Evolutionary conservation across 2,113 vertebrate species (phyloP), one percentile per base, ranked within the genome.

Genomic region (Rallus limicola): DNA sequence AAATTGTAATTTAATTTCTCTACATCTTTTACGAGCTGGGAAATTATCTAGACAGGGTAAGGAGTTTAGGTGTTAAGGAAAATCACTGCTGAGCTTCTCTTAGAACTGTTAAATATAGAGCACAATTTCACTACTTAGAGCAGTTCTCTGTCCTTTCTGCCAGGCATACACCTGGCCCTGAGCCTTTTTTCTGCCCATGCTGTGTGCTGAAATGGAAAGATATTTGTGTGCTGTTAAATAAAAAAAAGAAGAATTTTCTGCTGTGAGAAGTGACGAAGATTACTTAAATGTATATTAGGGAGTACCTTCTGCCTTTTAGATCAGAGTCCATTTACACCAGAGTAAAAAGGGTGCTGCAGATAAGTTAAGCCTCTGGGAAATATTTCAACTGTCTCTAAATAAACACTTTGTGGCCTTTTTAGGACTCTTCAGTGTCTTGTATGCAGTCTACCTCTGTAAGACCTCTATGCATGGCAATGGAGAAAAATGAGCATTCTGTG

Each of bases 401-500:
- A 81, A 86, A 52, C 6, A 59, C 12, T 74, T 48, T 42, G 46
- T 78, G 60, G 56, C 28, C n/a, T 70, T 92, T 85, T 80, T 33
- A 90, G 76, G 70, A 70, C 36, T 21, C 44, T 63, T 86, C 63
- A 59, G 55, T 50, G 36, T 77, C 29, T 77, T 80, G 14, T 33
- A 25, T 23, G 59, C 36, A 86, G 59, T 80, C 24, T 70, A 1
- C 53, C 55, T 87, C 75, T 83, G 55, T 55, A 79, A 80, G 29
- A 92, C 28, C 8, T 59, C 50, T 40, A 16, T 52, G 16, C 6
- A 58, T 36, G 10, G 24, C 58, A 90, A 94, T 36, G 17, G 71
- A 94, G 75, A 90, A 95, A 95, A 95, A 86, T 55, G 5, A 46
- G 59, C 18, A 11, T 78, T 86, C 59, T 56, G 42, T 55, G 86